phyloP scores from a whole-genome alignment of 2,113 vertebrate genomes.

The Bambusicola thoracicus region DNA sequence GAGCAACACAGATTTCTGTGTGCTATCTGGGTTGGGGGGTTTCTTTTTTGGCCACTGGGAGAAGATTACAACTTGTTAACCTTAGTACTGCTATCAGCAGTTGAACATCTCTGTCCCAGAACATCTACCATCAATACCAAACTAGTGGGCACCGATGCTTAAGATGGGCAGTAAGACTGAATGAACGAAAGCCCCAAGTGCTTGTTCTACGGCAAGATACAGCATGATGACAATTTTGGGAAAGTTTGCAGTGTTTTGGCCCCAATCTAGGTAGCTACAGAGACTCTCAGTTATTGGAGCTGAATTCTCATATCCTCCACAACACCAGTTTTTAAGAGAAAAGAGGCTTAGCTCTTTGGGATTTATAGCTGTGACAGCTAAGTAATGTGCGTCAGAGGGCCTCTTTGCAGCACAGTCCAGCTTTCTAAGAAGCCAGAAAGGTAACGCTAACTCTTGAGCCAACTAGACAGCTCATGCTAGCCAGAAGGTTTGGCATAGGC shows the following conservation, averaged over 20 bases:
- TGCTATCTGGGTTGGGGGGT: background rate
- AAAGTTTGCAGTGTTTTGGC: background rate
- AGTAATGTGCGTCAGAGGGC: background rate
- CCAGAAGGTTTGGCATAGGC: constrained; percentile 12
- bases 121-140: background rate
- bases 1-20: background rate
- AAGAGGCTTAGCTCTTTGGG: background rate
- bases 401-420: background rate
- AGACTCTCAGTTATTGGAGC: background rate
- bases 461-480: constrained; percentile 2
- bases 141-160: background rate
- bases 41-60: background rate
- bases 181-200: background rate
- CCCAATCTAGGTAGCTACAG: background rate
- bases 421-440: background rate
- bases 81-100: background rate
- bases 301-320: background rate
- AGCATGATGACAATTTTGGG: background rate
- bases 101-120: background rate
- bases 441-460: background rate
- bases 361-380: background rate
- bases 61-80: background rate
- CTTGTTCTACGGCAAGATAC: background rate
- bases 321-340: background rate
- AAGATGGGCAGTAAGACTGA: background rate